Evolutionary conservation across 2,797 vertebrate genomes (phyloP).

Genomic region (Peromyscus attwateri): DNA sequence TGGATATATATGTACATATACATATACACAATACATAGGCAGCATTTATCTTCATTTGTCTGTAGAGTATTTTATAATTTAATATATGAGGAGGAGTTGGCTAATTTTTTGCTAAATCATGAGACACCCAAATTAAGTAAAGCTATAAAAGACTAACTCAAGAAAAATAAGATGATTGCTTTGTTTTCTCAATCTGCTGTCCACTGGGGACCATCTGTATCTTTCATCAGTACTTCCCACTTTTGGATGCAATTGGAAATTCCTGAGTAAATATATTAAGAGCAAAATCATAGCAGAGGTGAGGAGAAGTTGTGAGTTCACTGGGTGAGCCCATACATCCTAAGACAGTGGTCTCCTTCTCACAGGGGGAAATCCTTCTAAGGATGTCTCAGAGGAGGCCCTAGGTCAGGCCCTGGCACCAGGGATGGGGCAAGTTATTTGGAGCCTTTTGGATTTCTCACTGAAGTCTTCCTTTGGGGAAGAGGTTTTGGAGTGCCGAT

Average conservation of each 20-base stretch:
- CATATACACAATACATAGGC: not conserved
- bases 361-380: fast-evolving
- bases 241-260: not conserved
- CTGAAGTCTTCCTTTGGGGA: conserved; percentile 92
- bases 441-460: conserved; percentile 91
- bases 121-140: not conserved
- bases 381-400: too few relatives aligned
- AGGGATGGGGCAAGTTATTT: conserved; percentile 91
- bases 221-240: not conserved
- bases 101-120: conserved; percentile 2
- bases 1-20: not conserved
- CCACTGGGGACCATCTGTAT: not conserved
- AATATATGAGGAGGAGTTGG: not conserved
- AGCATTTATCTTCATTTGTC: not conserved
- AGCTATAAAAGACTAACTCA: not conserved
- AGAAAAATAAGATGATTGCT: not conserved
- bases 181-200: not conserved
- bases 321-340: not conserved
- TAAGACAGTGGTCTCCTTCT: not conserved
- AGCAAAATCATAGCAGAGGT: conserved; percentile 28
- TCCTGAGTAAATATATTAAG: not conserved
- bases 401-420: conserved; percentile 87
- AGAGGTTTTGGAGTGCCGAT: conserved; percentile 93
- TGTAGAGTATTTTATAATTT: conserved; percentile 16
- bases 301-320: not conserved